Base-by-base conservation (phyloP, 2,888 invertebrate genomes). In the Elegia similella region DNA sequence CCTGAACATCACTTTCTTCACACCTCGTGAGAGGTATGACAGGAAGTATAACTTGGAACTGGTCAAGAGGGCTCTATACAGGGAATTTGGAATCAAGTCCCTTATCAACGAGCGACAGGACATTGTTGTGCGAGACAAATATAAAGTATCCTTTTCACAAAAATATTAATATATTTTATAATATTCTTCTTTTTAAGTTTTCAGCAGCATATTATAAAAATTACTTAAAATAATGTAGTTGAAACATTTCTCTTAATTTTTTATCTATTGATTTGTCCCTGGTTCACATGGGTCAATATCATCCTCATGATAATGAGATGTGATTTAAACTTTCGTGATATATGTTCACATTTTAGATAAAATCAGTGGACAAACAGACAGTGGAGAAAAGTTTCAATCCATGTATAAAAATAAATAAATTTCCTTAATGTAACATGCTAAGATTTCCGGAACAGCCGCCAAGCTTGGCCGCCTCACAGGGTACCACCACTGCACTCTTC, bases 401-500 rank as follows among this genome's bases (percentile, higher is more conserved):
- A 53, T 34, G 32, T 53, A 66, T 70, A 68, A 63, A n/a, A 52
- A 46, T 57, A 32, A 32, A 52, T 38, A 65, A 67, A 64, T 71
- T 72, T 75, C 68, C 75, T 78, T 77, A 78, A 68, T 66, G 23
- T 7, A 43, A 55, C 34, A 43, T 30, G 61, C 60, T 70, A 76
- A 98, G 98, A 94, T 99, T 70, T 99, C 99, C 70, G 99, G 98
- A 68, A 98, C 98, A 53, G 98, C 99, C 52, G 96, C 98, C 0
- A 98, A 98, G 89, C 91, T 99, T 59, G 97, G 97, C 59, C 93
- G 95, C 65, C 93, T 95, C 8, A 95, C 95, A 75, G 96, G 97
- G n/a, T 99, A 99, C 91, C 99, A 99, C 82, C 99, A 99, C 85
- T 98, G 98, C 86, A 99, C 99, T 3, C 93, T 99, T 66, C 93